Conservation (phyloP, 2,888 invertebrate genomes). For the Ypsolopha sequella region DNA sequence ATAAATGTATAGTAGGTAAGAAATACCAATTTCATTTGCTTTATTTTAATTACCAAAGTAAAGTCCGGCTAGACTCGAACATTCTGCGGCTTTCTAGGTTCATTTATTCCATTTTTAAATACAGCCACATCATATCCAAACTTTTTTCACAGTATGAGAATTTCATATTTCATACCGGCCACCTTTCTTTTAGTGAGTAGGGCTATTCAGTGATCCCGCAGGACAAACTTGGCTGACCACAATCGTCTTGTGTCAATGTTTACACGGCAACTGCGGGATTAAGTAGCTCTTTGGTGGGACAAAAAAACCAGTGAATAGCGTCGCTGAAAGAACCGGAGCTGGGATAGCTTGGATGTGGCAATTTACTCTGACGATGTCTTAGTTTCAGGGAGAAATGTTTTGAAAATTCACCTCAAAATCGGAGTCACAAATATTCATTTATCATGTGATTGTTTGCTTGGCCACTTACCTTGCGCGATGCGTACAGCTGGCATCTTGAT, state of each 20-base stretch:
- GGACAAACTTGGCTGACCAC: constrained; percentile 56
- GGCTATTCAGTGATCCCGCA: constrained; percentile 28
- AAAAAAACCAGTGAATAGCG: constrained; percentile 36
- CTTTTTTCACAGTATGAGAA: neutral
- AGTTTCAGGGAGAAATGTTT: too few species aligned
- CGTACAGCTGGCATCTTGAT: constrained; percentile 98
- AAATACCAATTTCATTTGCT: too few species aligned
- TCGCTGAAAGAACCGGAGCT: constrained; percentile 17
- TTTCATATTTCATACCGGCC: neutral
- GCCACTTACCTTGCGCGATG: constrained; percentile 92
- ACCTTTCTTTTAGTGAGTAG: constrained; percentile 20
- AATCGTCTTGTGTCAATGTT: constrained; percentile 50
- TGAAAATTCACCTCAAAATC: too few species aligned
- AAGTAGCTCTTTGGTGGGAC: constrained; percentile 50
- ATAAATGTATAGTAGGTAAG: too few species aligned
- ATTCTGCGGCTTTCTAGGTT: too few species aligned
- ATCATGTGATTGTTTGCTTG: neutral
- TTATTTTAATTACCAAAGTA: too few species aligned
- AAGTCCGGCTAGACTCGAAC: too few species aligned
- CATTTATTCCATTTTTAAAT: neutral
- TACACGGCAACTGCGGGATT: constrained; percentile 45
- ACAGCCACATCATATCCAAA: neutral
- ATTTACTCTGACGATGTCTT: neutral
- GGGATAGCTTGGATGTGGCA: constrained; percentile 1
- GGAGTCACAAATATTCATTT: too few species aligned